phyloP scores from a whole-genome alignment of 1,140 invertebrate genomes.

The Heliconius melpomene region DNA sequence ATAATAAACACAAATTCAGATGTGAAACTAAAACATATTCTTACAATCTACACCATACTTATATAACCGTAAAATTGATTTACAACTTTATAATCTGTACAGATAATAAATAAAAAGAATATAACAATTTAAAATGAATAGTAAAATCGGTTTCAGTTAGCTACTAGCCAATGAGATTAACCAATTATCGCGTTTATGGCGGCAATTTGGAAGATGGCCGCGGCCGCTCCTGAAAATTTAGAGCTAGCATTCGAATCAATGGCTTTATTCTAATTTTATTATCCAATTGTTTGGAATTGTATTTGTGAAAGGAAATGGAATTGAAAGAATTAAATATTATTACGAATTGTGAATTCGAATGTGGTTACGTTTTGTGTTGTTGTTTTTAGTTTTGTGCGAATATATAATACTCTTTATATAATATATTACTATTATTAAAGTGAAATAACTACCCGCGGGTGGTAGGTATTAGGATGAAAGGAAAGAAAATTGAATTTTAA shows the following conservation, averaged over 20 bases:
- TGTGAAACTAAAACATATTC: not conserved
- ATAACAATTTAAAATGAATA: constrained; percentile 47
- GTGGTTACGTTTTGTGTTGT: not conserved
- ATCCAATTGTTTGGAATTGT: constrained; percentile 50
- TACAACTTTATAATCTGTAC: constrained; percentile 28
- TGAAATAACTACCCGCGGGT: no score
- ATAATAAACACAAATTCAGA: not conserved
- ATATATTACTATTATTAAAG: no score
- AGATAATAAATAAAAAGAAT: constrained; percentile 13
- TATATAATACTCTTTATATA: not conserved
- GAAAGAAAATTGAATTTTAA: no score
- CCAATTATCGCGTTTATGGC: constrained; percentile 72
- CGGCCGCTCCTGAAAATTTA: constrained; percentile 67
- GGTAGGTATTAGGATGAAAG: no score
- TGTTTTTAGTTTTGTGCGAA: not conserved
- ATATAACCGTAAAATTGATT: constrained; percentile 23
- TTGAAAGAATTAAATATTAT: constrained; percentile 13
- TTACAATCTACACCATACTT: not conserved
- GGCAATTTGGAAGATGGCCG: constrained; percentile 72
- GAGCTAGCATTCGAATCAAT: constrained; percentile 67
- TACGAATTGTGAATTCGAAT: not conserved
- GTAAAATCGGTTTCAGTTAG: constrained; percentile 71
- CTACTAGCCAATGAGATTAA: constrained; percentile 71
- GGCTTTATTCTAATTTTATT: constrained; percentile 73
- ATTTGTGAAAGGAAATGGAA: constrained; percentile 11